Evolutionary conservation across 2,113 vertebrate genomes (phyloP), one percentile per base, ranked within the genome.

Genomic region (Petromus typicus): DNA sequence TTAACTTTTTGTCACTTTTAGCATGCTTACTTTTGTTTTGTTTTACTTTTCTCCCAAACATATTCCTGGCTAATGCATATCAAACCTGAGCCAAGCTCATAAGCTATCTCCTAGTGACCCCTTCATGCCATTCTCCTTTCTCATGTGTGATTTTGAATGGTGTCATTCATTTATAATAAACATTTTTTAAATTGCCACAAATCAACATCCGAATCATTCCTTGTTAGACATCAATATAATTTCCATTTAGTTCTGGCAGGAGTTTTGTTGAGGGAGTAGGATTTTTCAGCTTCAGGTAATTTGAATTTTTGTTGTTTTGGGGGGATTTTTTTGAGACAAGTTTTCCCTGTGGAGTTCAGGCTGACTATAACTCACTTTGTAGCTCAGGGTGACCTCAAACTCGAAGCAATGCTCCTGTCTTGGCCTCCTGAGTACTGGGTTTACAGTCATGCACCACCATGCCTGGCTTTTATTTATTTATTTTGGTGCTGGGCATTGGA

Each of bases 171-270:
- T 88, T 66, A 59, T 34, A 84, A 59, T 92, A n/a, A 54, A 79
- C 51, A 57, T 59, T 87, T 76, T 81, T 67, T 57, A 73, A 54
- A 85, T n/a, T 61, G 34, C 20, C 67, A 61, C 61, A 79, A 80
- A 30, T 91, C 43, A 88, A 59, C 34, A 61, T 89, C 34, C 43
- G 69, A 78, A 78, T 67, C 34, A 61, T 16, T 75, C 27, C 59
- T 83, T 83, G 57, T 56, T 40, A n/a, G 84, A 89, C 76, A 92
- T n/a, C 43, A 34, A 59, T 76, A 32, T 95, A 64, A n/a, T 67
- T 34, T 83, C 22, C n/a, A 32, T 54, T 79, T 59, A 34, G 8
- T n/a, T 73, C 40, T 61, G n/a, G 18, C 48, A 83, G 59, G 34
- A 83, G 22, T 67, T 89, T 51, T 51, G 48, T 51, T 51, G 48